A percentile compares a stretch with the other conserved stretches of the same genome.
Evolutionary conservation across 2,888 invertebrate species (phyloP).

Genomic region (Agrochola litura): DNA sequence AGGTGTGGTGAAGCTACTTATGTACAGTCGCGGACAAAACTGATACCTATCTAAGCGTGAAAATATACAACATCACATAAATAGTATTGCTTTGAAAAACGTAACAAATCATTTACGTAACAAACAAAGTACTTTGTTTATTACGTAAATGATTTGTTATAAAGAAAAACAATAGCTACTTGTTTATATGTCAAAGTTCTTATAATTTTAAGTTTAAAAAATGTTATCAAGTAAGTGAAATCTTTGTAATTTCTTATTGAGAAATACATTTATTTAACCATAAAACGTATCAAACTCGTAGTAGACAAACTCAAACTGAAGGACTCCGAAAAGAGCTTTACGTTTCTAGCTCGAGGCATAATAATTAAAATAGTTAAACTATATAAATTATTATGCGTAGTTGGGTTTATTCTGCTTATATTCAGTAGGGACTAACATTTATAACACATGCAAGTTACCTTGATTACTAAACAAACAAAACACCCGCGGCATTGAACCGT

Average conservation of each 20-base stretch:
- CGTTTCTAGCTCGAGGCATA: neutral
- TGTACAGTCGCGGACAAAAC: constrained; percentile 66
- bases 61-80: neutral
- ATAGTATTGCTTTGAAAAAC: neutral
- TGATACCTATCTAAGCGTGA: neutral
- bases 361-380: neutral
- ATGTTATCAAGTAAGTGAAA: too few species aligned
- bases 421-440: constrained; percentile 36
- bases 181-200: too few species aligned
- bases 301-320: neutral
- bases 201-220: too few species aligned
- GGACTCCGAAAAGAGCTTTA: neutral
- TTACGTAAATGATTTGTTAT: too few species aligned
- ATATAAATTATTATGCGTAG: constrained; percentile 1
- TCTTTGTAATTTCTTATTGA: too few species aligned
- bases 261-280: too few species aligned
- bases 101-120: too few species aligned
- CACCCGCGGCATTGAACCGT: constrained; percentile 18
- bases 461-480: constrained; percentile 41
- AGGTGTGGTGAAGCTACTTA: constrained; percentile 78
- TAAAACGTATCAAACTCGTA: neutral
- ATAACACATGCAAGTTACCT: constrained; percentile 26
- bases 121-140: too few species aligned
- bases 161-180: too few species aligned
- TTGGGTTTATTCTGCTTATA: constrained; percentile 12